Evolutionary conservation across 64 coral and sea anemone genomes (phyloP).

Genomic region (Porites australiensis): DNA sequence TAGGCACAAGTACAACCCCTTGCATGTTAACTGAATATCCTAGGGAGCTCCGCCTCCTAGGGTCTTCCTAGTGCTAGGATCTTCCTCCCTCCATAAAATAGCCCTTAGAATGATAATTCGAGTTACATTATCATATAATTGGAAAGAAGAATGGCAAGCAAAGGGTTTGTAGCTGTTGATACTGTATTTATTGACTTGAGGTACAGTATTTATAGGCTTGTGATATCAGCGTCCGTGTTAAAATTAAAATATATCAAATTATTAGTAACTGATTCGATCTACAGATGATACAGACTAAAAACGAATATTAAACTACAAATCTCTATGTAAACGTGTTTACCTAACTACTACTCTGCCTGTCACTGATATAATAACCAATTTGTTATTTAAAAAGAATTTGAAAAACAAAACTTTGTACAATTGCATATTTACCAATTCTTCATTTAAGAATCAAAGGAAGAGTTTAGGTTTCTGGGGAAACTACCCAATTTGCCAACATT

Average conservation of each 20-base stretch:
- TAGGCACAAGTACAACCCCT: too few species aligned
- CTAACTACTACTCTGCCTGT: background rate
- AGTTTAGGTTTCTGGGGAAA: too few species aligned
- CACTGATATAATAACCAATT: background rate
- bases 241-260: background rate
- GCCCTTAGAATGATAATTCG: too few species aligned
- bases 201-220: background rate
- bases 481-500: too few species aligned
- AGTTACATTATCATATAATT: too few species aligned
- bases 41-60: too few species aligned
- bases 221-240: background rate
- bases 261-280: background rate
- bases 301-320: conserved; percentile 7
- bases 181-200: conserved; percentile 13
- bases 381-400: conserved; percentile 12
- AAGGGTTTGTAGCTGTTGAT: background rate
- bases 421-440: background rate
- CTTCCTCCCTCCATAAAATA: too few species aligned
- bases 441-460: background rate
- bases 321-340: conserved; percentile 9
- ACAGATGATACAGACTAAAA: background rate
- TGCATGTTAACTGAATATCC: too few species aligned
- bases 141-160: too few species aligned
- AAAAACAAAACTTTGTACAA: conserved; percentile 30
- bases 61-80: too few species aligned